Percentiles rank a stretch among this genome's conserved stretches.
Conservation (phyloP, 2,888 invertebrate species). For the Ptilodon capucinus region DNA sequence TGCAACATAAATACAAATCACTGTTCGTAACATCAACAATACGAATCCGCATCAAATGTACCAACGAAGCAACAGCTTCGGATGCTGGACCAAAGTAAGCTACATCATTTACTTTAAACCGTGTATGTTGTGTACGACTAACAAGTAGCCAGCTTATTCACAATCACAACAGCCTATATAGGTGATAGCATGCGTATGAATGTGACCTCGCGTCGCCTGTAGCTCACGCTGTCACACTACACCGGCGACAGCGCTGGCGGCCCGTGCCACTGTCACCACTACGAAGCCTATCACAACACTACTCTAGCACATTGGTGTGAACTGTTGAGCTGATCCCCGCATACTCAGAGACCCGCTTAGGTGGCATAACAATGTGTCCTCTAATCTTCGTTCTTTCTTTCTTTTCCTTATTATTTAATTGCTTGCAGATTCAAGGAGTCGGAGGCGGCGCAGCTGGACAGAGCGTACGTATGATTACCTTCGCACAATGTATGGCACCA, state of each 20-base stretch:
- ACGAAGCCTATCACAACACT: slow-evolving; percentile 58
- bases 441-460: slow-evolving; percentile 89
- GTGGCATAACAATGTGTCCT: slow-evolving; percentile 59
- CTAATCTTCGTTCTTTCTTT: slow-evolving; percentile 67
- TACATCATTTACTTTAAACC: slow-evolving; percentile 44
- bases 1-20: not conserved
- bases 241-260: slow-evolving; percentile 19
- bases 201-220: slow-evolving; percentile 49
- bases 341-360: slow-evolving; percentile 55
- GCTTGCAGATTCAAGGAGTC: slow-evolving; percentile 93
- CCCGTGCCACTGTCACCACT: slow-evolving; percentile 58
- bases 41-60: not conserved
- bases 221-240: slow-evolving; percentile 37
- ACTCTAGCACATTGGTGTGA: slow-evolving; percentile 67
- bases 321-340: slow-evolving; percentile 51
- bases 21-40: not conserved
- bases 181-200: slow-evolving; percentile 59
- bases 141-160: slow-evolving; percentile 74
- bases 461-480: slow-evolving; percentile 89
- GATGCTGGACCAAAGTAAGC: slow-evolving; percentile 61
- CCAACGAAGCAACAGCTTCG: slow-evolving; percentile 37
- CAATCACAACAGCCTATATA: slow-evolving; percentile 64
- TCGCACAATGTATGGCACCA: slow-evolving; percentile 58
- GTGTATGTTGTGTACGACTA: slow-evolving; percentile 64
- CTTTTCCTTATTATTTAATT: slow-evolving; percentile 81